These are phyloP conservation scores for Cotesia congregata DNA, from an alignment of 2,888 invertebrate genomes.

Conservation along the genomic window DNA sequence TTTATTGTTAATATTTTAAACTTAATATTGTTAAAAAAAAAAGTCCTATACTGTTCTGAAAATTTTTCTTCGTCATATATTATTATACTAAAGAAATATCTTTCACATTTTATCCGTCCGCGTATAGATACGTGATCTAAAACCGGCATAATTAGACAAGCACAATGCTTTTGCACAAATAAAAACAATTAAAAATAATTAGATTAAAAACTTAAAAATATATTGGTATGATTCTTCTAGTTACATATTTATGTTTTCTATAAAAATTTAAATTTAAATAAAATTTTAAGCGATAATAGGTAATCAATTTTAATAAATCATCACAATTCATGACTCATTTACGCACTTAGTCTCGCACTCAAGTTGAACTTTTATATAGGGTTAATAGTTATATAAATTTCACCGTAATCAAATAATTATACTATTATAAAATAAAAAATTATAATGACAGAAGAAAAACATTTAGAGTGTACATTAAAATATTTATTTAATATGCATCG, in stretches of 20 bases:
- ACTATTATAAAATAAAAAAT: constrained; percentile 16
- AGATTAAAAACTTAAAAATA: not conserved
- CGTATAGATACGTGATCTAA: constrained; percentile 39
- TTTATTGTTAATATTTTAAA: not conserved
- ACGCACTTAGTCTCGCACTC: constrained; percentile 1
- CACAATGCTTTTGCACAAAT: constrained; percentile 28
- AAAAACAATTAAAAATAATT: constrained; percentile 2
- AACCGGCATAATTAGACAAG: constrained; percentile 34
- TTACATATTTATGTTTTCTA: not conserved
- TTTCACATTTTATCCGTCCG: constrained; percentile 56
- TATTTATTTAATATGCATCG: constrained; percentile 46
- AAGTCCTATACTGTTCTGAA: not conserved
- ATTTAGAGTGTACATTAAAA: constrained; percentile 38
- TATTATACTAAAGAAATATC: constrained; percentile 24
- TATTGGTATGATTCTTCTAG: not conserved
- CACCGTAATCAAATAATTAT: constrained; percentile 4
- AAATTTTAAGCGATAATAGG: not conserved
- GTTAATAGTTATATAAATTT: not conserved
- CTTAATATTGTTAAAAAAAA: not conserved
- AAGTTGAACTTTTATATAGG: not conserved
- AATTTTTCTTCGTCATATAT: not conserved
- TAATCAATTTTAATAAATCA: not conserved
- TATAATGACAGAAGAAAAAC: constrained; percentile 22
- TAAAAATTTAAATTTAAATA: not conserved
- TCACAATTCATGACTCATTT: constrained; percentile 12